Conservation (phyloP, 2,888 invertebrate genomes). For the Pasiphila rectangulata region DNA sequence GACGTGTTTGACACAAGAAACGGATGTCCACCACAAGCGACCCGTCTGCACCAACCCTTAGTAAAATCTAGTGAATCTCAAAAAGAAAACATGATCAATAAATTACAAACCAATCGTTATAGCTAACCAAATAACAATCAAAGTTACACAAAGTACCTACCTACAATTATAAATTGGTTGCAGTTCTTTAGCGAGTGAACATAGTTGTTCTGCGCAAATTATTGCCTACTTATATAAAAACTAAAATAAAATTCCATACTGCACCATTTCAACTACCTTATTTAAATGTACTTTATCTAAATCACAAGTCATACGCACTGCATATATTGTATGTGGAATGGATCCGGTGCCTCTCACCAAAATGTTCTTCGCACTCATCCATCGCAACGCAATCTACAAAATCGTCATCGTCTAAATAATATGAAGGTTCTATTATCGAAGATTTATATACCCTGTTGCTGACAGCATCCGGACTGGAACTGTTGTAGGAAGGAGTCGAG, state of each 20-base stretch:
- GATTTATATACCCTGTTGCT: constrained; percentile 74
- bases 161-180: constrained; percentile 32
- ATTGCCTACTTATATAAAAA: constrained; percentile 18
- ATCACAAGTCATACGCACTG: constrained; percentile 49
- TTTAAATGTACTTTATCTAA: constrained; percentile 34
- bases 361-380: constrained; percentile 55
- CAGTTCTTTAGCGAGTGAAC: constrained; percentile 36
- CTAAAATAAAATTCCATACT: constrained; percentile 39
- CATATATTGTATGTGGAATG: constrained; percentile 69
- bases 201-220: constrained; percentile 17
- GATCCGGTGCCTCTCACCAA: constrained; percentile 50
- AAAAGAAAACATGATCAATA: constrained; percentile 19
- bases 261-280: constrained; percentile 56
- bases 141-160: constrained; percentile 13
- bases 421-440: constrained; percentile 61
- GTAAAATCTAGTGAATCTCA: constrained; percentile 29
- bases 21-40: too few relatives aligned
- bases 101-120: not conserved
- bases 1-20: too few relatives aligned
- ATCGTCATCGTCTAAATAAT: constrained; percentile 53
- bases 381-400: constrained; percentile 55
- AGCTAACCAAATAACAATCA: constrained; percentile 9
- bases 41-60: too few relatives aligned
- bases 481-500: constrained; percentile 62
- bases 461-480: constrained; percentile 58